phyloP scores from a whole-genome alignment of 2,113 vertebrate species.

The Sula dactylatra region DNA sequence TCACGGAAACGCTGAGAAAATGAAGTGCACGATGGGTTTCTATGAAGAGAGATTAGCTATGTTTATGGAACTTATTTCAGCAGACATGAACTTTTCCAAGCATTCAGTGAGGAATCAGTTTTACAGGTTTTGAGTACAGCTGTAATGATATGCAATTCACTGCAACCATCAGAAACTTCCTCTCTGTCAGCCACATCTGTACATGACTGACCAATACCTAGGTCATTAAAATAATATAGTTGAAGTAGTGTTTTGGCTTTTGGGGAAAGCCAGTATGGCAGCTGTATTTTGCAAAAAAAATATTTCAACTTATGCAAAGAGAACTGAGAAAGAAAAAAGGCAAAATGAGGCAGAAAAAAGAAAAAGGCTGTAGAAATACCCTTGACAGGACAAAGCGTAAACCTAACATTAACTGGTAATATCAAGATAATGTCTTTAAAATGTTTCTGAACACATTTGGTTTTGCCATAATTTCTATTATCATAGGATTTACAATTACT shows the following conservation, averaged over 20 bases:
- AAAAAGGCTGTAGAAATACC: not conserved
- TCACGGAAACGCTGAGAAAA: slow-evolving; percentile 12
- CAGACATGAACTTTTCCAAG: not conserved
- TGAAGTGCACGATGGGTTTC: not conserved
- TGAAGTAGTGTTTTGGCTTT: not conserved
- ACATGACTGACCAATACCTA: not conserved
- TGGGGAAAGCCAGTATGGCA: not conserved
- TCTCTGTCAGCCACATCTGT: not conserved
- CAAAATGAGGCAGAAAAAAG: not conserved
- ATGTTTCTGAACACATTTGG: not conserved
- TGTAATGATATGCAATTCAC: not conserved
- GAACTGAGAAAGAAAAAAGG: not conserved
- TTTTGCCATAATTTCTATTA: not conserved
- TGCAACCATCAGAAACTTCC: not conserved
- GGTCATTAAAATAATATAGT: not conserved
- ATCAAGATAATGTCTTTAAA: not conserved
- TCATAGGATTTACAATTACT: not conserved
- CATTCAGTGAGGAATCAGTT: not conserved
- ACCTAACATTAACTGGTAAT: slow-evolving; percentile 1
- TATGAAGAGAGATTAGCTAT: not conserved
- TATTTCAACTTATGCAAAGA: not conserved
- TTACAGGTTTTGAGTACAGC: slow-evolving; percentile 24
- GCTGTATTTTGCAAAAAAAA: not conserved
- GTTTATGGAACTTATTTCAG: not conserved
- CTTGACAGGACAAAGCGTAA: not conserved